Base-by-base conservation (phyloP, 2,113 vertebrate genomes). In the Alligator sinensis region DNA sequence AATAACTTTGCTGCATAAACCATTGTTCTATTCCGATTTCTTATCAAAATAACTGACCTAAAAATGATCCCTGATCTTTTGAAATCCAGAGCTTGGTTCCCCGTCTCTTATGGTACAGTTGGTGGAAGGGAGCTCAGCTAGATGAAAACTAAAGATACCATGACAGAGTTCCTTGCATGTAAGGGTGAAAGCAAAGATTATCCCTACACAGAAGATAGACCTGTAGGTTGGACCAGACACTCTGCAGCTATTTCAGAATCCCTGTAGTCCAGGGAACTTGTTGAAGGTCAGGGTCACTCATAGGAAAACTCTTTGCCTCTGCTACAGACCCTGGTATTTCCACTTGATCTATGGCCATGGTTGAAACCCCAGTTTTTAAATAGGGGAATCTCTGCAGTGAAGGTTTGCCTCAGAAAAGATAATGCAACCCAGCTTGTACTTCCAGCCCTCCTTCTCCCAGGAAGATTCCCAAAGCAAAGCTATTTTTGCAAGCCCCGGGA, bases 211-310 rank as follows among this genome's bases (percentile, higher is more conserved):
- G 68, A 22, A 5, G 1, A 3, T 3, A 17, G n/a, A 28, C 28
- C 60, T 63, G 84, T 24, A 9, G 18, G 63, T 77, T 78, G 1
- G 5, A 28, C 14, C 34, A 72, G 64, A 64, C 92, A 63, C 28
- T 70, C 66, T 21, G n/a, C 0, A 0, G 30, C 13, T 82, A 75
- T 77, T 77, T 55, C 77, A 61, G 78, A 63, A 57, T 11, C 75
- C 59, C 47, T 0, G 0, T 5, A 64, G 30, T 66, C 62, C 63
- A 72, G 9, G 2, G 34, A 82, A 82, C 18, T 60, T 0, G 0
- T 7, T 63, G 66, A 47, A 70, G 2, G 25, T n/a, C 2, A 58
- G 86, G 91, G 30, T 21, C 13, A 34, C 1, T 61, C 47, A 30
- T 4, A 3, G 72, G 30, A 57, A 87, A 84, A 17, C 34, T 75